Conservation (phyloP, 2,797 vertebrate species). For the Sebastes dallii region DNA sequence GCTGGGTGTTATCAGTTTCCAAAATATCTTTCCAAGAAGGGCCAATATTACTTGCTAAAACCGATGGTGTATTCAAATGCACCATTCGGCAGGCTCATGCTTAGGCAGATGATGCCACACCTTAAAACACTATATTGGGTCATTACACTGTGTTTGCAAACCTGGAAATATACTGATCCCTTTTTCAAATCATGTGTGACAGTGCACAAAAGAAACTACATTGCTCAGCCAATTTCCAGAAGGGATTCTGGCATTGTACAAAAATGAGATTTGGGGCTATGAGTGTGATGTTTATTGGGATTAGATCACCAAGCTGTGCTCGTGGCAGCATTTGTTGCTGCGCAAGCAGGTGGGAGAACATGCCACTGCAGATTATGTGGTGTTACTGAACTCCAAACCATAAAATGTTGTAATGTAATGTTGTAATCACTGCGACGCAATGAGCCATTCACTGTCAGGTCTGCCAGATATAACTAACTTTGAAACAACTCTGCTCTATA, state of each 20-base stretch:
- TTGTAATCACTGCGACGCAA: background rate
- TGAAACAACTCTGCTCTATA: background rate
- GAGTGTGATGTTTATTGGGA: conserved; percentile 4
- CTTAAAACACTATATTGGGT: background rate
- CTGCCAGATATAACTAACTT: background rate
- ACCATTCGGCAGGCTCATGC: background rate
- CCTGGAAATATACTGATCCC: background rate
- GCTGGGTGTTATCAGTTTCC: background rate
- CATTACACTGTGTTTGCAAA: background rate
- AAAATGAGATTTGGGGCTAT: background rate
- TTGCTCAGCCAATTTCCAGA: background rate
- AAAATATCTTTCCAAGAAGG: background rate
- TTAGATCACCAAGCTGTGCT: background rate
- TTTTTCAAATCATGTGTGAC: background rate
- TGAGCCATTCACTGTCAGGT: background rate
- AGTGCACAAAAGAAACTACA: background rate
- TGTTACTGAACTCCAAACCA: background rate
- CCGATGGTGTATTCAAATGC: background rate
- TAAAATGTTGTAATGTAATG: background rate
- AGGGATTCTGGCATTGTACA: background rate
- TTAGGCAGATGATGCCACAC: background rate
- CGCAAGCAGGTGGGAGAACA: background rate
- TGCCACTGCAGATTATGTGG: background rate
- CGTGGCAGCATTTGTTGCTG: background rate
- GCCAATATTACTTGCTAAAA: background rate